Base-by-base conservation (phyloP, 1,140 invertebrate species). In the Campoletis sonorensis region DNA sequence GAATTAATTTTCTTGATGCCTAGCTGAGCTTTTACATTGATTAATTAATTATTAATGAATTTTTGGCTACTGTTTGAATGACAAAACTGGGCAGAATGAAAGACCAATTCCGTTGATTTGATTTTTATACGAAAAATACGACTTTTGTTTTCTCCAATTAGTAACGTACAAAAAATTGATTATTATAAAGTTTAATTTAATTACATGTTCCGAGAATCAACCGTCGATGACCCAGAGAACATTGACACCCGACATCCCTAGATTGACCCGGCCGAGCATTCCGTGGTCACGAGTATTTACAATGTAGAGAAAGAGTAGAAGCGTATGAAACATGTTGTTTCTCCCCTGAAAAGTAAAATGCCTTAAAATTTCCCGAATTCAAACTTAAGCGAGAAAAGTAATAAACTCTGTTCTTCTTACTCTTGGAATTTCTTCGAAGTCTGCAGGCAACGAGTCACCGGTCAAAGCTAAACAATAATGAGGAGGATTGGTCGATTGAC, bases 271-370 rank as follows among this genome's bases (percentile, higher is more conserved):
- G 82, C 96, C 96, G 27, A 97, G 90, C 93, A 96, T 96, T 45
- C 96, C 96, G 86, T 96, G 94, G 86, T 96, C 94, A 85, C 95
- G 94, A 8, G 93, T 93, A 81, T 96, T 96, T 40, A 97, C 94
- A 81, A 95, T 94, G 87, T 97, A 94, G 0, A 97, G 89, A 89
- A 97, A 97, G 70, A 97, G 92, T 45, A 97, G 89, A 8, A 97
- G 92, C 7, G 96, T 95, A 85, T 97, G 95, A 85, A 97, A 96
- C 77, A 97, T 91, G 90, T 97, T 97, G 89, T 97, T 97, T 72
- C 96, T 93, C 67, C 97, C 96, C 94, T 96, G 90, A 78, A 94
- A 94, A 82, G 70, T 81, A 82, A 81, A 83, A 61, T 76, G 81
- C 76, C 54, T 78, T 81, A 49, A 82, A 83, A 82, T 15, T 58